Evolutionary conservation across 2,888 invertebrate genomes (phyloP).

Genomic region (Dichetophora obliterata): DNA sequence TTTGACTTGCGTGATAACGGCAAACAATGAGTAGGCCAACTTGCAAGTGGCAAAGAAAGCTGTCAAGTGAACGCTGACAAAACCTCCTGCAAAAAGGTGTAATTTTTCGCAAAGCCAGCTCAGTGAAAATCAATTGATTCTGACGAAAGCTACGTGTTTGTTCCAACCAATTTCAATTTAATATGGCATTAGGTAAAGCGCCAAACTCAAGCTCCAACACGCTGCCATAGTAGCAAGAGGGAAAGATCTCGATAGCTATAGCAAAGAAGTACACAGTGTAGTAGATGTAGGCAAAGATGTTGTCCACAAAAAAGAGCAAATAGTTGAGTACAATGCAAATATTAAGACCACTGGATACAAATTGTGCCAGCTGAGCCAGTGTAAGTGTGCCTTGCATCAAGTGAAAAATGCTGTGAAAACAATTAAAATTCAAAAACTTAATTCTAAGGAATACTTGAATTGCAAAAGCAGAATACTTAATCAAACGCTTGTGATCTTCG

Average conservation of each 20-base stretch:
- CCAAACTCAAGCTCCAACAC: slow-evolving; percentile 47
- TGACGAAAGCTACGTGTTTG: slow-evolving; percentile 43
- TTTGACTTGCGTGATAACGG: slow-evolving; percentile 46
- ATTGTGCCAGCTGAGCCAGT: slow-evolving; percentile 41
- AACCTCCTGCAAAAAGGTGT: slow-evolving; percentile 47
- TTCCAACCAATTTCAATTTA: slow-evolving; percentile 48
- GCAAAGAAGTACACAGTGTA: slow-evolving; percentile 31
- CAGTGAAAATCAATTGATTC: slow-evolving; percentile 43
- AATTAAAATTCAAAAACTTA: neutral
- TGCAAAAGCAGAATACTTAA: slow-evolving; percentile 39
- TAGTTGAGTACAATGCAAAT: slow-evolving; percentile 45
- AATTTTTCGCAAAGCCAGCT: slow-evolving; percentile 40
- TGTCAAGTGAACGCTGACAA: slow-evolving; percentile 46
- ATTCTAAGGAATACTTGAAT: neutral
- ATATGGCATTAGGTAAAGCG: slow-evolving; percentile 47
- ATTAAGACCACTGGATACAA: slow-evolving; percentile 44
- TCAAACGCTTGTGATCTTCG: slow-evolving; percentile 47
- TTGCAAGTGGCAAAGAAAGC: slow-evolving; percentile 49
- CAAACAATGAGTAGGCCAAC: slow-evolving; percentile 50
- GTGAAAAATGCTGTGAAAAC: slow-evolving; percentile 39
- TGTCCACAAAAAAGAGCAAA: slow-evolving; percentile 46
- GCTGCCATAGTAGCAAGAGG: slow-evolving; percentile 50
- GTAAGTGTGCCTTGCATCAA: slow-evolving; percentile 42
- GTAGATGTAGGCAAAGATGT: slow-evolving; percentile 33
- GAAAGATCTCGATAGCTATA: slow-evolving; percentile 47